Percentiles rank a stretch among this genome's conserved stretches.
Evolutionary conservation across 2,113 vertebrate genomes (phyloP).

Genomic region (Notechis scutatus): DNA sequence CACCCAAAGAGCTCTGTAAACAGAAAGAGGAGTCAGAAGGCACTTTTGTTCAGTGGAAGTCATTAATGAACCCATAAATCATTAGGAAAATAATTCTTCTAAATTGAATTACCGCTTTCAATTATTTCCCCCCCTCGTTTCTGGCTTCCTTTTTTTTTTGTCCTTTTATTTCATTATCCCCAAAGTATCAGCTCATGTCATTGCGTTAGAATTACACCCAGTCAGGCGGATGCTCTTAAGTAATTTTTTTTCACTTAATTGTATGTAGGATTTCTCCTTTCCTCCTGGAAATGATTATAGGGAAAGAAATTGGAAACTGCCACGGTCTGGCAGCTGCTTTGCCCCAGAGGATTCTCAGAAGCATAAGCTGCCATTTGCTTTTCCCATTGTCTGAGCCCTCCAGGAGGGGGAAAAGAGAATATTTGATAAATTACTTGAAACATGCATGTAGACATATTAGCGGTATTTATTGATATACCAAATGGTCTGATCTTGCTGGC

Average conservation of each 20-base stretch:
- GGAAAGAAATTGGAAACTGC: conserved; percentile 13
- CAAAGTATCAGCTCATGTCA: conserved; percentile 1
- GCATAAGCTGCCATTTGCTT: neutral
- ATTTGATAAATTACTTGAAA: conserved; percentile 34
- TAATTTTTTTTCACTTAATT: conserved; percentile 22
- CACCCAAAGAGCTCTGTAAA: conserved; percentile 31
- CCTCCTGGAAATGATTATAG: neutral
- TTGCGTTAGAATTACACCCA: conserved; percentile 9
- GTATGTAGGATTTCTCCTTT: neutral
- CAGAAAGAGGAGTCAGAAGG: neutral
- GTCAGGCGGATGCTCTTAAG: neutral
- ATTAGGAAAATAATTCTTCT: conserved; percentile 54
- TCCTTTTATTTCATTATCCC: conserved; percentile 8
- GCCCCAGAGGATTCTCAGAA: neutral
- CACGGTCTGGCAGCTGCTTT: neutral
- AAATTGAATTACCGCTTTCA: conserved; percentile 51
- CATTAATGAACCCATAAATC: conserved; percentile 60
- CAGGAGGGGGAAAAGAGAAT: neutral
- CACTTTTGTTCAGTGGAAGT: conserved; percentile 44
- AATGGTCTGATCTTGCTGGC: neutral
- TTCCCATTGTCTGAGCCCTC: neutral
- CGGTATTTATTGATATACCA: neutral
- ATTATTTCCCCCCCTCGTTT: conserved; percentile 29
- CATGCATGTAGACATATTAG: neutral
- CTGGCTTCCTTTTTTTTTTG: neutral